Evolutionary conservation across 1,140 invertebrate species (phyloP).

Genomic region (Lasioglossum baleicum): DNA sequence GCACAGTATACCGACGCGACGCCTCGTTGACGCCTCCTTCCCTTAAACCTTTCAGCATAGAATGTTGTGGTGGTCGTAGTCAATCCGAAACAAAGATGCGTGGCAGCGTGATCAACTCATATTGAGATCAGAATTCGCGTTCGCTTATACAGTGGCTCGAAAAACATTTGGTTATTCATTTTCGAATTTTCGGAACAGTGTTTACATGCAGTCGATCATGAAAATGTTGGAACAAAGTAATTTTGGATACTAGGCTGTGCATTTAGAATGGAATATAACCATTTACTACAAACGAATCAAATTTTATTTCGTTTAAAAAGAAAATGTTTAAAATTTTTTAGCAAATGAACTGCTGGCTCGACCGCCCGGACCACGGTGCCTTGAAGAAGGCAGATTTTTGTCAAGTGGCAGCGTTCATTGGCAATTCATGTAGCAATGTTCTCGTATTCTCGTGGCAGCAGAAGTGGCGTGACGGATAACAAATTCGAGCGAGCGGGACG

Average conservation of each 20-base stretch:
- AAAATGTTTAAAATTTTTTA: no score
- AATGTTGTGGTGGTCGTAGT: no score
- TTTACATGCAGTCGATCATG: no score
- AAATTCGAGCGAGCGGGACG: slow-evolving; percentile 44
- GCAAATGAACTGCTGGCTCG: no score
- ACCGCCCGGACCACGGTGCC: no score
- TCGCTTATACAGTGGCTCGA: neutral
- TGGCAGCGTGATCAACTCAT: neutral
- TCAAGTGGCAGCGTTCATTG: neutral
- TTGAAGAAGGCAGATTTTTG: neutral
- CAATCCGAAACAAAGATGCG: neutral
- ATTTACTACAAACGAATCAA: no score
- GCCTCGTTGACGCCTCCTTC: neutral
- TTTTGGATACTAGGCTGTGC: no score
- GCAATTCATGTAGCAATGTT: neutral
- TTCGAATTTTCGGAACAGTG: no score
- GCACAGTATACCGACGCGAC: neutral
- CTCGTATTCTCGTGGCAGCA: neutral
- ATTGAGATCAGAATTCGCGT: neutral
- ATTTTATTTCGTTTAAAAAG: no score
- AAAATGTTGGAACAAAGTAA: no score
- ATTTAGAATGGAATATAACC: no score
- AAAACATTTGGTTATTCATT: no score
- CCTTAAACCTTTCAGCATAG: neutral
- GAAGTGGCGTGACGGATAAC: slow-evolving; percentile 28